Percentiles rank a stretch among this genome's conserved stretches.
These are phyloP conservation scores for Echinops telfairi DNA, from an alignment of 2,113 vertebrate genomes.

Conservation along the genomic window DNA sequence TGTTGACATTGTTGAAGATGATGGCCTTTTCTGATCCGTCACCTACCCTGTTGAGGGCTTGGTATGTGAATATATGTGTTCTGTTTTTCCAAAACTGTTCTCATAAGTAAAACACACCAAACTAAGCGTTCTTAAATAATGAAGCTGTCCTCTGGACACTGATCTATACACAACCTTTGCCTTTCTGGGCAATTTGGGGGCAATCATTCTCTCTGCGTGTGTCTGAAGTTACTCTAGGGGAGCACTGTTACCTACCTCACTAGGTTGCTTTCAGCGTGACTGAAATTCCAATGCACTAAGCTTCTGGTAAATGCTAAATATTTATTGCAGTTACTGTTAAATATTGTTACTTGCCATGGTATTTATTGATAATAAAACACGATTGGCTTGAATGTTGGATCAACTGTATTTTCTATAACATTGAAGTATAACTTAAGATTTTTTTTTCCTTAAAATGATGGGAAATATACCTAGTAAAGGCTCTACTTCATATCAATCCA, in stretches of 20 bases:
- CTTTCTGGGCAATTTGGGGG: not conserved
- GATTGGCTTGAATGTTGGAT: slow-evolving; percentile 26
- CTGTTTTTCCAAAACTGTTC: slow-evolving; percentile 37
- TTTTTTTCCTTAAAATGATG: slow-evolving; percentile 38
- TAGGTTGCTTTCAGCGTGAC: not conserved
- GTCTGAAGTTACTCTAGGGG: not conserved
- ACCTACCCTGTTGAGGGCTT: not conserved
- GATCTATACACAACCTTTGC: not conserved
- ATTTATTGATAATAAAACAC: slow-evolving; percentile 2
- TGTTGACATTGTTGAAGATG: not conserved
- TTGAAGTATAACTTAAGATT: slow-evolving; percentile 18
- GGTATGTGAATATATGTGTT: not conserved
- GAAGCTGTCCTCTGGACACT: not conserved
- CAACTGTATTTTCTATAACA: slow-evolving; percentile 55
- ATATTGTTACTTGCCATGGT: not conserved
- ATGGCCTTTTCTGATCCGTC: not conserved
- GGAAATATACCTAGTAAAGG: not conserved
- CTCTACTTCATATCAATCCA: not conserved
- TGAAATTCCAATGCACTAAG: not conserved
- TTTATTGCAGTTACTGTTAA: not conserved
- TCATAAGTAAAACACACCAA: not conserved
- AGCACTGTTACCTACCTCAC: not conserved
- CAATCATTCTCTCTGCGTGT: not conserved
- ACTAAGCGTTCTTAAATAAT: not conserved
- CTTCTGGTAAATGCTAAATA: slow-evolving; percentile 2